A percentile compares a stretch with the other conserved stretches of the same genome.
Evolutionary conservation across 2,113 vertebrate species (phyloP).

Genomic region (Tauraco erythrolophus): DNA sequence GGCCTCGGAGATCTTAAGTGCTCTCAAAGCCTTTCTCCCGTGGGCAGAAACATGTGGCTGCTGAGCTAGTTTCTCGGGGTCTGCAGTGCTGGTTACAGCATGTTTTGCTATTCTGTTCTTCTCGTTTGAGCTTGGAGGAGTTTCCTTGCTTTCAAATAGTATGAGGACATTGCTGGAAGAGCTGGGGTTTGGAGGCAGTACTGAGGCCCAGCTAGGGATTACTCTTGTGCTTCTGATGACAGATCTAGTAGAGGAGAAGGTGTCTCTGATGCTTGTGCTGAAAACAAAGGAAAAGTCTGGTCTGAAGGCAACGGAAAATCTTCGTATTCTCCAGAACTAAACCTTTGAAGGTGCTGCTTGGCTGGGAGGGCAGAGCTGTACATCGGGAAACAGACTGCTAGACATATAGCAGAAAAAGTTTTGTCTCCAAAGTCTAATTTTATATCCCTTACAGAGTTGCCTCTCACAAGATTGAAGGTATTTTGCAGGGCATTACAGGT

Average conservation of each 20-base stretch:
- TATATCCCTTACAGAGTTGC: not conserved
- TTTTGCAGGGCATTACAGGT: not conserved
- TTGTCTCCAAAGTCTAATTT: not conserved
- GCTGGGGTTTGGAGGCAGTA: not conserved
- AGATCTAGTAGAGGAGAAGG: not conserved
- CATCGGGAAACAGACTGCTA: not conserved
- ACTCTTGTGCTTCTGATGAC: not conserved
- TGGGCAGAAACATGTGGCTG: not conserved
- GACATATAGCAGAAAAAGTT: not conserved
- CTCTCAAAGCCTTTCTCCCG: not conserved
- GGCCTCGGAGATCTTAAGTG: not conserved
- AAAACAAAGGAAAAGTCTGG: not conserved
- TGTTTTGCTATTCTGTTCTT: not conserved
- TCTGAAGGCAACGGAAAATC: not conserved
- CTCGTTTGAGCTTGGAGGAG: not conserved
- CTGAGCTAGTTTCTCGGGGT: not conserved
- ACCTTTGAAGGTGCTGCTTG: not conserved
- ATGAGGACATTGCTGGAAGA: not conserved
- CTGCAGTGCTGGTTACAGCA: not conserved
- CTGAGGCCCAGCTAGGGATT: not conserved
- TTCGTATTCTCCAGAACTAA: not conserved
- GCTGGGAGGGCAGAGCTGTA: not conserved
- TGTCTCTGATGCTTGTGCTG: not conserved
- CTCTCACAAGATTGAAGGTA: not conserved
- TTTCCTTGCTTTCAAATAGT: not conserved